A percentile compares a stretch with the other conserved stretches of the same genome.
These are phyloP conservation scores for Micropoecilia bifurca DNA, from an alignment of 2,797 vertebrate species.

Conservation along the genomic window DNA sequence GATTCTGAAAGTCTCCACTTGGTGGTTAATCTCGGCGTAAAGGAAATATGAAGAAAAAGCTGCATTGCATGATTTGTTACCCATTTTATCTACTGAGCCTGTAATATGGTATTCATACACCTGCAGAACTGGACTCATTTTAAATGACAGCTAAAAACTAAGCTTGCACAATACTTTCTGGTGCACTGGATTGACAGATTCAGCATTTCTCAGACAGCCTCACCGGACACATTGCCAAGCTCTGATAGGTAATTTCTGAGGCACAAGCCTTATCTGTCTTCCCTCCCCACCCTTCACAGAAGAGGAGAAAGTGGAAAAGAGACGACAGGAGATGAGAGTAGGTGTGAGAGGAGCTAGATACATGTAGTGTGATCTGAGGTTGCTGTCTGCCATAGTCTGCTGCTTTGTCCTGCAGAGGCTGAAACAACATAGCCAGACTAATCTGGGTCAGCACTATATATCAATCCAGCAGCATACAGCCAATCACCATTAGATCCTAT, in stretches of 20 bases:
- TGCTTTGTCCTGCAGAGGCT: conserved; percentile 56
- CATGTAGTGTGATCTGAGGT: conserved; percentile 61
- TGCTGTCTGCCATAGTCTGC: conserved; percentile 59
- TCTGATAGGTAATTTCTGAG: conserved; percentile 74
- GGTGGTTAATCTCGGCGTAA: conserved; percentile 42
- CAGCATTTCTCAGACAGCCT: conserved; percentile 61
- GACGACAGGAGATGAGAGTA: conserved; percentile 68
- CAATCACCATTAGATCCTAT: conserved; percentile 26
- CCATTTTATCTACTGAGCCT: conserved; percentile 31
- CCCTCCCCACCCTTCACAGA: conserved; percentile 43
- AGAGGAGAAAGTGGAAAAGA: conserved; percentile 52
- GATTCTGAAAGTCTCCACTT: conserved; percentile 47
- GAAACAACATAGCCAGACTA: conserved; percentile 31
- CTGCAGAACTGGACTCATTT: conserved; percentile 48
- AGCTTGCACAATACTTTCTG: conserved; percentile 56
- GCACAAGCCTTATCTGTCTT: conserved; percentile 67
- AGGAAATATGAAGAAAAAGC: conserved; percentile 45
- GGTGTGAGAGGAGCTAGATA: conserved; percentile 62
- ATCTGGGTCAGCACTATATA: conserved; percentile 46
- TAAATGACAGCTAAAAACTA: conserved; percentile 54
- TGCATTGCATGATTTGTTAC: conserved; percentile 47
- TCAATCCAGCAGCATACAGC: conserved; percentile 7
- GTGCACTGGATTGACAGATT: conserved; percentile 61
- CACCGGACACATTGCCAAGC: conserved; percentile 58
- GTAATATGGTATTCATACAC: conserved; percentile 45